Evolutionary conservation across 2,113 vertebrate genomes (phyloP).

Genomic region (Aythya baeri): DNA sequence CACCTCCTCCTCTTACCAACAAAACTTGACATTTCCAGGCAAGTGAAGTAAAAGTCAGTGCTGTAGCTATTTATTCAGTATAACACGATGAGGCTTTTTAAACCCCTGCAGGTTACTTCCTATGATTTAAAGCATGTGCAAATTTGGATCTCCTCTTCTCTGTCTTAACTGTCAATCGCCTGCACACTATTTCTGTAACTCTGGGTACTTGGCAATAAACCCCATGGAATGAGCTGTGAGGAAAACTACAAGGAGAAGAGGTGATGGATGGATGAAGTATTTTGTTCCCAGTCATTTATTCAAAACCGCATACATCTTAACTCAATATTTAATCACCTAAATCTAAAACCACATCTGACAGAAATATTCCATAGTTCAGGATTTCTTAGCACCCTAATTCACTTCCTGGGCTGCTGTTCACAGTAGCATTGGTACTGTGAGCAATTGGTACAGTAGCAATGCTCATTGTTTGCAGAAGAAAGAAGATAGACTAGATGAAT

Average conservation of each 20-base stretch:
- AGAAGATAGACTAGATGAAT: neutral
- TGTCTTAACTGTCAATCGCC: neutral
- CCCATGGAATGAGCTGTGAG: neutral
- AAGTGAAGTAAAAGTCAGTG: neutral
- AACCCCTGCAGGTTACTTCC: neutral
- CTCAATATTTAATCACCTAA: neutral
- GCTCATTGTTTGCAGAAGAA: neutral
- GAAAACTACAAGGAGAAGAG: neutral
- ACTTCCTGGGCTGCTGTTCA: neutral
- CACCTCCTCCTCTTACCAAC: neutral
- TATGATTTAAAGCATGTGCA: neutral
- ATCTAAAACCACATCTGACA: neutral
- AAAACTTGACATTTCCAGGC: accelerated
- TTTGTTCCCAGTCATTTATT: neutral
- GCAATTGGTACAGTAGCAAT: too few relatives aligned
- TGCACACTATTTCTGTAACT: accelerated
- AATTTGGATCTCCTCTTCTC: neutral
- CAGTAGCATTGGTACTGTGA: neutral
- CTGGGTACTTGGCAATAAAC: neutral
- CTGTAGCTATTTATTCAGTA: neutral
- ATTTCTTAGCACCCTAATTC: neutral
- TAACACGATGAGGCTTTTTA: neutral
- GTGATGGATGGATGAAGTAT: neutral
- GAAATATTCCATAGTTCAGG: neutral
- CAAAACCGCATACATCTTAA: neutral